A percentile compares a stretch with the other conserved stretches of the same genome.
These are phyloP conservation scores for Lophura nycthemera DNA, from an alignment of 2,113 vertebrate genomes.

Conservation along the genomic window DNA sequence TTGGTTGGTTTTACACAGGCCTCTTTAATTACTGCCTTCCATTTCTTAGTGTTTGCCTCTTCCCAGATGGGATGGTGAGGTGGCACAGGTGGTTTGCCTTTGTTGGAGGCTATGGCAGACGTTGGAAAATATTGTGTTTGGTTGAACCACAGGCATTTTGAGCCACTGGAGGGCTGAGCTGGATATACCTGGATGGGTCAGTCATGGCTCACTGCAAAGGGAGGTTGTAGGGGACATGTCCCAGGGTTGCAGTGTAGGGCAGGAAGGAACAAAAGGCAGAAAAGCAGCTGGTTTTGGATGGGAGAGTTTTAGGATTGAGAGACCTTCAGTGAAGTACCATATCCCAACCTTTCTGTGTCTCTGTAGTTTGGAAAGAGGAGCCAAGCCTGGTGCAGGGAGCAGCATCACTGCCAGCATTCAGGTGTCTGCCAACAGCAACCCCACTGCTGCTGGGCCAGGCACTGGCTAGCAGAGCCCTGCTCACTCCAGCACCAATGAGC, in stretches of 20 bases:
- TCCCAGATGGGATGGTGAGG: not conserved
- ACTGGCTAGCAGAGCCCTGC: not conserved
- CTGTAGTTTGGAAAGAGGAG: not conserved
- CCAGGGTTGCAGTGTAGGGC: not conserved
- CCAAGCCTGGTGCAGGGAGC: not conserved
- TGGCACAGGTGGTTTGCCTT: not conserved
- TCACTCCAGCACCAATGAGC: not conserved
- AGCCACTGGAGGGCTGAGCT: not conserved
- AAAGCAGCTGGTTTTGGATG: not conserved
- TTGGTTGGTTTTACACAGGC: not conserved
- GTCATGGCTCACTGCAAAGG: not conserved
- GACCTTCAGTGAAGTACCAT: not conserved
- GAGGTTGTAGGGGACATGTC: not conserved
- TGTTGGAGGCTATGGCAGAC: not conserved
- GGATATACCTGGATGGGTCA: not conserved
- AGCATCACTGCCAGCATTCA: not conserved
- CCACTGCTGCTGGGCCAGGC: not conserved
- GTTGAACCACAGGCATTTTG: not conserved
- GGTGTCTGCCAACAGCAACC: rapidly evolving
- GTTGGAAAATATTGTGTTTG: not conserved
- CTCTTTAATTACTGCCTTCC: constrained; percentile 62
- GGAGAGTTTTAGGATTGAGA: not conserved
- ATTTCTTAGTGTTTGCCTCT: constrained; percentile 40
- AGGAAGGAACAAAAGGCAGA: not conserved
- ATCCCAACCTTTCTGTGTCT: not conserved